Evolutionary conservation across 2,888 invertebrate genomes (phyloP), one percentile per base, ranked within the genome.

Genomic region (Agrotis exclamationis): DNA sequence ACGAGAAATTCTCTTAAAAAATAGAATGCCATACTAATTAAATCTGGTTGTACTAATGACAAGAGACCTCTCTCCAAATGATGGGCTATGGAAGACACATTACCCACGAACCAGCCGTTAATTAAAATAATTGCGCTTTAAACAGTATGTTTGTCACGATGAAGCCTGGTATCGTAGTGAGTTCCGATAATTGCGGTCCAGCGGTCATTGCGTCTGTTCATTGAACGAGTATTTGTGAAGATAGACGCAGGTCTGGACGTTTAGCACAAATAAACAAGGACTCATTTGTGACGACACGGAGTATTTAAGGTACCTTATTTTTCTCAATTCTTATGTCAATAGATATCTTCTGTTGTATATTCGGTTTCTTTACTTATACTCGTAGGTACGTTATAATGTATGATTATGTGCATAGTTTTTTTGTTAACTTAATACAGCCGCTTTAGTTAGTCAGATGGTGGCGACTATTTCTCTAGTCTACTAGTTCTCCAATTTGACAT

Each of bases 151-250:
- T 63, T 54, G 51, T 56, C 24, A 58, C 53, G 14, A 45, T 18
- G 39, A 28, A 45, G 28, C 3, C 18, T 48, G 64, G 56, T 78
- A 64, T 68, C n/a, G 53, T 56, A 24, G 9, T 63, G 56, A 45
- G 59, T 74, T 63, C 51, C 45, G 69, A 79, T 79, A 79, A 63
- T 57, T 74, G 39, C 69, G 57, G 48, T 44, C 24, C 44, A 47
- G 24, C 51, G 63, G 60, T 53, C 51, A 45, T 18, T 28, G 47
- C 53, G 22, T 47, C 39, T 24, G 39, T 48, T 64, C 54, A 50
- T 74, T 69, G 59, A 59, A 51, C 22, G 24, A 51, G 54, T 59
- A 69, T 74, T 56, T 33, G 69, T 63, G 58, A 45, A 44, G 58
- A 59, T 63, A 66, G 74, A 18, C 39, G 39, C 73, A 24, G 11